phyloP scores from a whole-genome alignment of 2,888 invertebrate species.

The Campopleginae sp. region DNA sequence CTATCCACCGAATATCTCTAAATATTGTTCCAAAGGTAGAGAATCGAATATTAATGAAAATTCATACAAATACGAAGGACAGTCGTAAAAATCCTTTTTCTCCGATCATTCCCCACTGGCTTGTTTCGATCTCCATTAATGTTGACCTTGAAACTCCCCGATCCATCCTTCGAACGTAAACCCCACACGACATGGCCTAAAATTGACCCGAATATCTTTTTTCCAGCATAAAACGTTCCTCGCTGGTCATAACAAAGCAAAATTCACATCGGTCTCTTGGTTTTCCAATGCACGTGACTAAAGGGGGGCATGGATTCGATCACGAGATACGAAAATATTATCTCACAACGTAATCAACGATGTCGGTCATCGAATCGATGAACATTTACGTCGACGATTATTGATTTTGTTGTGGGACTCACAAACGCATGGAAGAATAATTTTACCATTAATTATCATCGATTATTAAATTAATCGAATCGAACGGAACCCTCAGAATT shows the following conservation, averaged over 20 bases:
- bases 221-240: too few relatives aligned
- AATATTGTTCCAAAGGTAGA: not conserved
- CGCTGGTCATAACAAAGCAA: too few relatives aligned
- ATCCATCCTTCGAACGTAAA: too few relatives aligned
- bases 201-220: too few relatives aligned
- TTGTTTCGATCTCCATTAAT: too few relatives aligned
- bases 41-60: not conserved
- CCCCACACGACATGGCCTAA: too few relatives aligned
- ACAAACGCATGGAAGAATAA: not conserved
- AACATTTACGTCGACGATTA: not conserved
- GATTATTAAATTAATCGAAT: not conserved
- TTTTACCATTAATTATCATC: not conserved
- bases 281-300: constrained; percentile 16
- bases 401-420: not conserved
- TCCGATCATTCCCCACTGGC: not conserved
- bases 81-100: not conserved
- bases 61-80: not conserved
- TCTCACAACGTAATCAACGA: constrained; percentile 31
- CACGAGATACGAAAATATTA: constrained; percentile 42
- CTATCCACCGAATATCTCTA: not conserved
- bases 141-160: too few relatives aligned
- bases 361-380: not conserved
- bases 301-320: constrained; percentile 43
- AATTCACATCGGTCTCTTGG: too few relatives aligned
- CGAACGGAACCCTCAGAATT: too few relatives aligned